Percentiles rank a stretch among this genome's conserved stretches.
Conservation (phyloP, 2,888 invertebrate genomes). For the Andrena hattorfiana region DNA sequence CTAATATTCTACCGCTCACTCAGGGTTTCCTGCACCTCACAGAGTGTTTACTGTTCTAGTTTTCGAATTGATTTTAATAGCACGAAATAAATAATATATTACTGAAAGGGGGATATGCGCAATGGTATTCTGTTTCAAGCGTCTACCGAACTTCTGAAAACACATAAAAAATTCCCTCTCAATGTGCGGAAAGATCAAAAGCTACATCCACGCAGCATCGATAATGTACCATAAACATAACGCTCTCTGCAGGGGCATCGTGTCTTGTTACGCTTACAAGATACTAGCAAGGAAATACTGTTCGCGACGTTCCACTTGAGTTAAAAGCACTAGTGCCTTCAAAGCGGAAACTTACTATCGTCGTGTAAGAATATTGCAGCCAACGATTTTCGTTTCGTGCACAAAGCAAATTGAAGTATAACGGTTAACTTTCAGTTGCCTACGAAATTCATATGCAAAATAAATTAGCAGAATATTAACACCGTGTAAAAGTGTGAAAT, state of each 20-base stretch:
- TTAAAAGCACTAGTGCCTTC: conserved; percentile 25
- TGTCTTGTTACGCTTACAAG: conserved; percentile 28
- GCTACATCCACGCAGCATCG: conserved; percentile 2
- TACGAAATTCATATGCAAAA: neutral
- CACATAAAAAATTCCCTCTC: conserved; percentile 10
- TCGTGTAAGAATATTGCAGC: conserved; percentile 3
- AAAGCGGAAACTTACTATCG: conserved; percentile 35
- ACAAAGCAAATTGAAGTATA: neutral
- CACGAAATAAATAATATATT: neutral
- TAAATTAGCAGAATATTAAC: neutral
- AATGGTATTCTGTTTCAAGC: neutral
- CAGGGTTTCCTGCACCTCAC: too few species aligned
- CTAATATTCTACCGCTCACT: too few species aligned
- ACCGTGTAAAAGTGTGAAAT: neutral
- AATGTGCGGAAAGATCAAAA: neutral
- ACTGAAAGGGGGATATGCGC: neutral
- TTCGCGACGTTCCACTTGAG: conserved; percentile 24
- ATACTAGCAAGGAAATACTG: conserved; percentile 28
- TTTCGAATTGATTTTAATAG: neutral
- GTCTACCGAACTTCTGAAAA: conserved; percentile 10
- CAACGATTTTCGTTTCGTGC: conserved; percentile 2
- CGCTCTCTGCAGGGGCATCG: neutral
- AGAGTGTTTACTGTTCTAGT: neutral
- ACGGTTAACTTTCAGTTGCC: neutral
- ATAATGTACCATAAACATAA: conserved; percentile 27